Conservation (phyloP, 2,888 invertebrate genomes). For the Seira sanloemensis region DNA sequence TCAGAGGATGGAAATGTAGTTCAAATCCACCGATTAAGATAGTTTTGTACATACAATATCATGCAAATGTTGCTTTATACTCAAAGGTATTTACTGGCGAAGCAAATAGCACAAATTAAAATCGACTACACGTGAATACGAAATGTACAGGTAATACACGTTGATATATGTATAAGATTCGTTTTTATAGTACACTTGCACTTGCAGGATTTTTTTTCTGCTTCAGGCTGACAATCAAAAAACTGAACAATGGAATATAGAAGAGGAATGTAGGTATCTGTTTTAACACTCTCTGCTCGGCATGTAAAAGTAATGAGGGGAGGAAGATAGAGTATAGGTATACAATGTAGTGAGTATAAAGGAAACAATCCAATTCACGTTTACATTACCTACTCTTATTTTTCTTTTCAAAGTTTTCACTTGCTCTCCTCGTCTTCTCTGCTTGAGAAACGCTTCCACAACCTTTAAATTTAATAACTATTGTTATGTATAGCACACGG, state of each 20-base stretch:
- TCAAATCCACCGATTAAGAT: too few species aligned
- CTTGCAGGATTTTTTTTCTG: constrained; percentile 38
- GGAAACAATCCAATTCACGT: constrained; percentile 11
- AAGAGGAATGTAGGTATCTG: constrained; percentile 3
- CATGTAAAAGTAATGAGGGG: constrained; percentile 4
- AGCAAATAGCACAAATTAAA: too few species aligned
- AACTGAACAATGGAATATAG: constrained; percentile 39
- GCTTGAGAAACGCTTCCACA: not conserved
- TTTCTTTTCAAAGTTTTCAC: not conserved
- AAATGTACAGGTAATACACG: too few species aligned
- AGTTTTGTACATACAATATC: too few species aligned
- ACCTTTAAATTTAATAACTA: constrained; percentile 3
- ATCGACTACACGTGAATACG: too few species aligned
- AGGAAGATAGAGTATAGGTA: not conserved
- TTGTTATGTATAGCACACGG: constrained; percentile 3
- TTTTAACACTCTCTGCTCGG: not conserved
- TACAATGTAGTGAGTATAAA: not conserved
- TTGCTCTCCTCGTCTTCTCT: not conserved
- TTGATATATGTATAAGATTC: too few species aligned
- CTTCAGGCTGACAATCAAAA: constrained; percentile 29
- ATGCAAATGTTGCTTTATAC: too few species aligned
- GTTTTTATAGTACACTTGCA: too few species aligned
- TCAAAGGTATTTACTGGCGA: too few species aligned
- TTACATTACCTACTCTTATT: not conserved
- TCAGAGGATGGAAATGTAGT: too few species aligned